Evolutionary conservation across 2,113 vertebrate genomes (phyloP), one percentile per base, ranked within the genome.

Genomic region (Hylia prasina): DNA sequence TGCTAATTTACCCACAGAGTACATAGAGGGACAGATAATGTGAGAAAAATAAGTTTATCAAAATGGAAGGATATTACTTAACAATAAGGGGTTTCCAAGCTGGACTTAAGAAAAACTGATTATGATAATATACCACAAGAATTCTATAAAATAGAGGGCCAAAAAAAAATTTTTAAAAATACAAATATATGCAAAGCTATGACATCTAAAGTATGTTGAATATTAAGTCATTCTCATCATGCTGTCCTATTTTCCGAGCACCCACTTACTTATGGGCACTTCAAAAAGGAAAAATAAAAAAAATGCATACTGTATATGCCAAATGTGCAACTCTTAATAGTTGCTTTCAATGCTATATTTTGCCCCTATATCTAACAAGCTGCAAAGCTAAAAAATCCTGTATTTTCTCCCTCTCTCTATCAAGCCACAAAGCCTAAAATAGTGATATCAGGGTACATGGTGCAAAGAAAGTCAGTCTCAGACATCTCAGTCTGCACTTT

Each of bases 231-330:
- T 87, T 87, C 64, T 69, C n/a, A 91, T 45, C 63, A 77, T 6
- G 82, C 56, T 87, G 89, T 63, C 75, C 90, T 88, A 70, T 86
- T 96, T 97, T 94, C 82, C 45, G 77, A 90, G 66, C 54, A 76
- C 7, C 39, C 60, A 79, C n/a, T 85, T 77, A 87, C 82, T 80
- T 86, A 73, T 1, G 9, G 35, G n/a, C 14, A 50, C 51, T 81
- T 90, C 25, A 83, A 92, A 91, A 93, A 63, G n/a, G 42, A 72
- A 82, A 93, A 87, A 71, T 25, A 9, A 63, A 82, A n/a, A 92
- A 87, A 66, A 31, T 19, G 15, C 37, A 20, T 58, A 47, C 42
- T 82, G 16, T 57, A 54, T 13, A 76, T 58, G 18, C 53, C 7
- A 2, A 93, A 91, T 3, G 6, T 13, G 11, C 27, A 81, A 75